phyloP scores from a whole-genome alignment of 2,113 vertebrate genomes.

The Cynopterus brachyotis region DNA sequence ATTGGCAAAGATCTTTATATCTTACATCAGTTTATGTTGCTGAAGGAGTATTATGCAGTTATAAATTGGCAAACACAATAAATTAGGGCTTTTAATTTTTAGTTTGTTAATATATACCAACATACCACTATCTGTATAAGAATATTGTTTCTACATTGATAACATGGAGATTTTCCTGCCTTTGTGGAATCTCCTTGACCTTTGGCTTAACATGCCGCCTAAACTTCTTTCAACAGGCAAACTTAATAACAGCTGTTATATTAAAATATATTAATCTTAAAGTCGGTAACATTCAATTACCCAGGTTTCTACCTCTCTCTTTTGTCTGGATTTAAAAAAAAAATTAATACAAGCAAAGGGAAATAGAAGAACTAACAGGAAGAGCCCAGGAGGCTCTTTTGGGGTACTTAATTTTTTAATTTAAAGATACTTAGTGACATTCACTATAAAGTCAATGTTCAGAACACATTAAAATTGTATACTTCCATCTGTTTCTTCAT shows the following conservation, averaged over 20 bases:
- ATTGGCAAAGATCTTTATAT: background rate
- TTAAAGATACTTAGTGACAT: background rate
- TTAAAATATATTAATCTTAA: constrained; percentile 21
- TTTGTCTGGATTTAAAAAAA: constrained; percentile 21
- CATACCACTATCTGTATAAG: background rate
- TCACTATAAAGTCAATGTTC: background rate
- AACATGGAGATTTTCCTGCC: background rate
- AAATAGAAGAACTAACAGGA: background rate
- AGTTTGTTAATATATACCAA: background rate
- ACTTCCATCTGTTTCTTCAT: background rate
- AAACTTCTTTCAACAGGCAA: background rate
- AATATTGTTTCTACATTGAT: background rate
- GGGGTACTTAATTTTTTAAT: background rate
- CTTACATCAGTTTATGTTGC: background rate
- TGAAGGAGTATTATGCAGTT: background rate
- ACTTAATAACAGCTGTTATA: background rate
- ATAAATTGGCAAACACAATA: background rate
- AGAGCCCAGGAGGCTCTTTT: background rate
- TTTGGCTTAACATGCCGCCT: background rate
- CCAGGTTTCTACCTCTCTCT: background rate
- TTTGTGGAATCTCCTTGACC: background rate
- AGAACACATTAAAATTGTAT: background rate
- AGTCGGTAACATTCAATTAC: background rate
- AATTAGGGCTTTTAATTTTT: background rate
- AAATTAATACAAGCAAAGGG: background rate